Conservation (phyloP, 2,888 invertebrate genomes). For the Pterostichus niger region DNA sequence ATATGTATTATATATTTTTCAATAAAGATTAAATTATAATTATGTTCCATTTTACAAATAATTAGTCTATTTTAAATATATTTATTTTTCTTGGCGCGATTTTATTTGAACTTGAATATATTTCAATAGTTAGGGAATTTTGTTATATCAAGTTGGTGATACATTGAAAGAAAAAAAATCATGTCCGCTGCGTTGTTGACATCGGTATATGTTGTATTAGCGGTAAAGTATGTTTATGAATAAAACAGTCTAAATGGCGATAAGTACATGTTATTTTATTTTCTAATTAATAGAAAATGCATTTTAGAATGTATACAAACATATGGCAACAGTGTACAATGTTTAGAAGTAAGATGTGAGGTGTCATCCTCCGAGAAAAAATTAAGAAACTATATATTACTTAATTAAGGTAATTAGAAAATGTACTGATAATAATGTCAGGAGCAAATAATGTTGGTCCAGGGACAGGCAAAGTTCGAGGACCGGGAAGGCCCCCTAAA, state of each 20-base stretch:
- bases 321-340: slow-evolving; percentile 12
- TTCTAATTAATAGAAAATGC: slow-evolving; percentile 2
- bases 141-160: slow-evolving; percentile 21
- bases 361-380: slow-evolving; percentile 12
- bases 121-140: slow-evolving; percentile 31
- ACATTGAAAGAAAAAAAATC: slow-evolving; percentile 41
- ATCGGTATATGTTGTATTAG: slow-evolving; percentile 59
- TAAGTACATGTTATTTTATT: slow-evolving; percentile 25
- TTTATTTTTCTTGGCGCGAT: no score
- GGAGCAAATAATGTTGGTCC: slow-evolving; percentile 71
- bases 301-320: slow-evolving; percentile 30
- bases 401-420: slow-evolving; percentile 33
- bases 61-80: not conserved
- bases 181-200: slow-evolving; percentile 65
- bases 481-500: slow-evolving; percentile 90
- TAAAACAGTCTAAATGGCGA: slow-evolving; percentile 28
- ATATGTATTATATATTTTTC: slow-evolving; percentile 61
- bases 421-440: slow-evolving; percentile 71
- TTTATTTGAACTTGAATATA: no score
- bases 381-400: slow-evolving; percentile 18
- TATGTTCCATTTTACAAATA: not conserved
- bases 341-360: slow-evolving; percentile 33
- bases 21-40: slow-evolving; percentile 40
- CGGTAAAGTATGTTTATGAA: slow-evolving; percentile 63
- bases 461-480: slow-evolving; percentile 79